Base-by-base conservation (phyloP, 2,797 vertebrate genomes). In the Enteromius fasciolatus region DNA sequence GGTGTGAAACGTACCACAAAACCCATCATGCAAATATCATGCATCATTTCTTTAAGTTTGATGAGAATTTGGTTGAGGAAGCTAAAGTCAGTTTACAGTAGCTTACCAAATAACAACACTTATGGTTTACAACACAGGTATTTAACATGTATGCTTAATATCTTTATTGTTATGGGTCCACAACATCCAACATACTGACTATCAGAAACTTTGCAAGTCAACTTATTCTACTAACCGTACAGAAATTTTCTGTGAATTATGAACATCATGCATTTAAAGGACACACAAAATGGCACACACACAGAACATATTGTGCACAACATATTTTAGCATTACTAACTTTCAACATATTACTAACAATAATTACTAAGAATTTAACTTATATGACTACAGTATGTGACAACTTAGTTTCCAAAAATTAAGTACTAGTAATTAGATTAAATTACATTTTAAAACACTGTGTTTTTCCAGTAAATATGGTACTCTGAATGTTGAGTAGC, bases 401-500 rank as follows among this genome's bases (percentile, higher is more conserved):
- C 36, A 36, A 36, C 36, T 36, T 36, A 7, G 36, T 8, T 41
- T 41, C 39, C 39, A 41, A 9, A 41, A 41, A 41, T 41, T 1
- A 8, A 39, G 8, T 54, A n/a, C 7, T 54, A n/a, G 20, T 54
- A n/a, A n/a, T n/a, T 54, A 54, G 52, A 54, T 54, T 4, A 54
- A 52, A 52, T 52, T 52, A 52, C 50, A 52, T 52, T 20, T 52
- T 20, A 52, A 52, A 52, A n/a, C 50, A 20, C 7, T 54, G 7
- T n/a, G 12, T 52, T 52, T 52, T 52, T 52, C 28, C 20, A 11
- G 7, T 33, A 78, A 66, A 64, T 50, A 33, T 18, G 18, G 31
- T n/a, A 44, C 15, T 75, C 75, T 81, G 41, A 66, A 80, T 59
- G 9, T 18, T 20, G 72, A 75, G 61, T 20, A 41, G 36, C 46